Evolutionary conservation across 2,113 vertebrate species (phyloP), one percentile per base, ranked within the genome.

Genomic region (Sander vitreus): DNA sequence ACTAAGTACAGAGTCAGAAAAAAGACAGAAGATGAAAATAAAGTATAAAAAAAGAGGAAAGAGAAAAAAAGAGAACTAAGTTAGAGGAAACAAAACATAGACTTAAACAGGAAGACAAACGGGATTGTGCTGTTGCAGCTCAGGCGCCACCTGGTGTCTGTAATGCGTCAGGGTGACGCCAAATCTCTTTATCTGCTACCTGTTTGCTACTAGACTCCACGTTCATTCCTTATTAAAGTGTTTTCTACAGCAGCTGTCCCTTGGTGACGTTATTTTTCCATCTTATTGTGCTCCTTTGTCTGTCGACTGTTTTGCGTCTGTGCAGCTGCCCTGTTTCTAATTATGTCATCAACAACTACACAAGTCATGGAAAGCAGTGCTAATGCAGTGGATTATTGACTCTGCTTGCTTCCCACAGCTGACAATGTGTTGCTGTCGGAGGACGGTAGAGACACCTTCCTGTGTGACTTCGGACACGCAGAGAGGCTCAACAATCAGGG

Each of bases 401-500:
- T 80, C 70, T 57, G 27, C 25, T 60, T 83, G 59, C 80, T 76
- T 90, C 39, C 94, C 83, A 63, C 87, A 99, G 98, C 96, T 64
- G 98, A 99, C 91, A 99, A 99, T 0, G 95, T 99, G 87, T 93
- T 99, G 74, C 92, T 99, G 90, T 99, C 97, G 7, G 95, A 94
- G 0, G 96, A 98, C 12, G 96, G 97, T 13, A 95, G 93, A 93
- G 95, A 96, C 16, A 95, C 95, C 6, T 97, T 96, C 66, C 95
- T 99, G 64, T 99, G 98, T 51, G 98, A 99, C 87, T 99, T 99
- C 5, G 98, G 98, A 55, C 96, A 99, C 39, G 97, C 98, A 0
- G 96, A 97, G 89, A 95, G 95, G 86, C 94, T 98, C 3, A 95
- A 96, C 39, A 94, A 91, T 0, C 92, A 95, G 0, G 95, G 97